These are phyloP conservation scores for Philotrypesis tridentata DNA, from an alignment of 1,140 invertebrate species.

Conservation along the genomic window DNA sequence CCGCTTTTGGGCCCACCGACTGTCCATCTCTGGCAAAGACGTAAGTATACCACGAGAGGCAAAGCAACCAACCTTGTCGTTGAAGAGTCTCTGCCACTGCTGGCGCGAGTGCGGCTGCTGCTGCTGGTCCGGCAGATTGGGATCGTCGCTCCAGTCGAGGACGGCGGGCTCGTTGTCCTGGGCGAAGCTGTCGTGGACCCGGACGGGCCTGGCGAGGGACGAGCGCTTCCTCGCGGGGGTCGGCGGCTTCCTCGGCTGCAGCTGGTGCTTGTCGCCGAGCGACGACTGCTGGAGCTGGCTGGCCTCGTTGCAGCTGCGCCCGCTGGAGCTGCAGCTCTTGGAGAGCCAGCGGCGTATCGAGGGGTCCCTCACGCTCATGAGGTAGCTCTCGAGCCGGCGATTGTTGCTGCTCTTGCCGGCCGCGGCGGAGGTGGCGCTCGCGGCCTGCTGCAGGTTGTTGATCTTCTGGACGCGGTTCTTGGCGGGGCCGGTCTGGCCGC, in stretches of 20 bases:
- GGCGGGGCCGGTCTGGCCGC: background rate
- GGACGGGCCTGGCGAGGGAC: slow-evolving; percentile 66
- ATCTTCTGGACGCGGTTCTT: slow-evolving; percentile 27
- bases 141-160: slow-evolving; percentile 38
- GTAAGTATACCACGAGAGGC: too few species aligned
- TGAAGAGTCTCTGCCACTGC: background rate
- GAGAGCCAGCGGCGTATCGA: slow-evolving; percentile 38
- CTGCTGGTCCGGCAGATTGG: background rate
- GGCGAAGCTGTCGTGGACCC: slow-evolving; percentile 65
- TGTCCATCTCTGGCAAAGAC: too few species aligned
- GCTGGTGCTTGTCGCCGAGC: slow-evolving; percentile 24
- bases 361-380: slow-evolving; percentile 32
- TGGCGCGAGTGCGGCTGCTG: slow-evolving; percentile 5
- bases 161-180: slow-evolving; percentile 56
- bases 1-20: too few species aligned
- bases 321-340: slow-evolving; percentile 16
- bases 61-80: background rate
- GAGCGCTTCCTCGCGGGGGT: slow-evolving; percentile 66
- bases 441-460: slow-evolving; percentile 37
- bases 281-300: background rate
- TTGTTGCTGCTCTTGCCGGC: background rate
- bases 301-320: slow-evolving; percentile 32
- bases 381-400: slow-evolving; percentile 5
- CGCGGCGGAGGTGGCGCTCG: background rate
- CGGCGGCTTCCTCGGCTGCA: slow-evolving; percentile 38